Percentiles rank a stretch among this genome's conserved stretches.
Evolutionary conservation across 2,113 vertebrate species (phyloP).

Genomic region (Leptocoma aspasia): DNA sequence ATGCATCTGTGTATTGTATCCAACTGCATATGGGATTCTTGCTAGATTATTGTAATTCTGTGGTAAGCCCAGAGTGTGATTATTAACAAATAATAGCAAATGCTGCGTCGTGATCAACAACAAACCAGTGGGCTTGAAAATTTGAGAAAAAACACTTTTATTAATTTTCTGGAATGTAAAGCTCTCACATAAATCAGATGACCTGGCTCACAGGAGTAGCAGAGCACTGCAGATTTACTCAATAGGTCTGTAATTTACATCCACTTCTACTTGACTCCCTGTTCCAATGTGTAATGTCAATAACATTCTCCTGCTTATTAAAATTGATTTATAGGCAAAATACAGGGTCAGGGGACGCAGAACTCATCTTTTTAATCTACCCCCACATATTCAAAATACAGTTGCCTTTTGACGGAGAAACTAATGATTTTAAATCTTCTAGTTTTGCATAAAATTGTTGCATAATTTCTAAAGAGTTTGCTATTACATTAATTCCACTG

Average conservation of each 20-base stretch:
- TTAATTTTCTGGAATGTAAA: neutral
- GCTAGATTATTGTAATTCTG: neutral
- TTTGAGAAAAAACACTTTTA: neutral
- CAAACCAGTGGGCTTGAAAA: neutral
- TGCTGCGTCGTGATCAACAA: neutral
- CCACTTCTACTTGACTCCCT: neutral
- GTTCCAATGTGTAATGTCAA: neutral
- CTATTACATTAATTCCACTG: neutral
- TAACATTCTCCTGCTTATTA: neutral
- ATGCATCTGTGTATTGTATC: neutral
- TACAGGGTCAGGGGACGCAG: neutral
- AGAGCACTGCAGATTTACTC: neutral
- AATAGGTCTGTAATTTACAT: neutral
- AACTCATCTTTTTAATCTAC: neutral
- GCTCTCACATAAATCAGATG: neutral
- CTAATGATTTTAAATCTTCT: neutral
- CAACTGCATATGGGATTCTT: neutral
- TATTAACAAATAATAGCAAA: neutral
- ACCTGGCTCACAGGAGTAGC: neutral
- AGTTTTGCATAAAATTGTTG: neutral
- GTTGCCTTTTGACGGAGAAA: neutral
- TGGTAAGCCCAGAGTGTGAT: neutral
- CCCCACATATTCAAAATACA: neutral
- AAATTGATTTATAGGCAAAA: neutral
- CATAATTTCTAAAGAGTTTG: neutral